Base-by-base conservation (phyloP, 30 jellyfish, hydroid and myxozoan species). In the Clytia hemisphaerica region DNA sequence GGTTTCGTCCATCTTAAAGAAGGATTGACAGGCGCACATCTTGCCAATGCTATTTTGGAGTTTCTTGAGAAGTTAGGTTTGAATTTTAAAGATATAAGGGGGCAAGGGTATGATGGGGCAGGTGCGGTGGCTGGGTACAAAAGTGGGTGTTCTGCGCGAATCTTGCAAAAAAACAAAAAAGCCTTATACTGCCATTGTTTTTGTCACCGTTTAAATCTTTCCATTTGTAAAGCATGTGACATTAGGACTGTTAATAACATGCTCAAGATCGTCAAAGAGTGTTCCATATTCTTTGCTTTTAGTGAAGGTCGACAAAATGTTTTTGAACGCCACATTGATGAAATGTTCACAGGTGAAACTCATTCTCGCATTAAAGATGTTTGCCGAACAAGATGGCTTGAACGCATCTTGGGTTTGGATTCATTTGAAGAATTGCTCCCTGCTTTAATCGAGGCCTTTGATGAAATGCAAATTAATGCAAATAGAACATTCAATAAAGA, bases 371-470 rank as follows among this genome's bases (percentile, higher is more conserved):
- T 74, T 32, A 70, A 53, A 31, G 81, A 83, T 55, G 82, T 74
- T 33, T 83, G 95, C 36, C 85, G 84, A 4, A 83, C 92, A 4
- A 64, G 82, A 21, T 83, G 95, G 85, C n/a, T 73, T 25, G 74
- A 37, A 47, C 77, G 92, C 14, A 38, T 83, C 37, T 82, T 68
- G 32, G 85, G 91, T 38, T 51, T 81, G 0, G 73, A 68, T 30
- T 66, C 38, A 21, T 67, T 83, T 50, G 45, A 45, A 12, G 78
- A 67, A 38, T 26, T 83, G 4, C 46, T 50, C 67, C 35, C n/a
- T n/a, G n/a, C n/a, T n/a, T n/a, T n/a, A n/a, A n/a, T n/a, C n/a
- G n/a, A n/a, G n/a, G n/a, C n/a, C n/a, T n/a, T n/a, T n/a, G n/a
- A n/a, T n/a, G n/a, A n/a, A n/a, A n/a, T n/a, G n/a, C n/a, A n/a